Conservation (phyloP, 23 tunicate species). For the Phallusia fumigata region DNA sequence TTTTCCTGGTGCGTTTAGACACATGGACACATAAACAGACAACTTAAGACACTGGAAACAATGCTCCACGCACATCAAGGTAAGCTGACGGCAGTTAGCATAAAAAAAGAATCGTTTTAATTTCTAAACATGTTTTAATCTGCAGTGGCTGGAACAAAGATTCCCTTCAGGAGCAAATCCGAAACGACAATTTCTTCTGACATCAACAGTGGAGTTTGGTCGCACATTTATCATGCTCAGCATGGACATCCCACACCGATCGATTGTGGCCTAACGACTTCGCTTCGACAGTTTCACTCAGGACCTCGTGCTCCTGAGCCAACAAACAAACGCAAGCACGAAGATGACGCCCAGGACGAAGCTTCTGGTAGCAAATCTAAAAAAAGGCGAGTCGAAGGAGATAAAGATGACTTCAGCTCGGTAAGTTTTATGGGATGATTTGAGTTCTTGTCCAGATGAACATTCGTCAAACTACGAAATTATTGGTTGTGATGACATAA, state of each 20-base stretch:
- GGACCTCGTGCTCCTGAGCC: neutral
- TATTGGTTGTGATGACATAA: no score
- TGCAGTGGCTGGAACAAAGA: no score
- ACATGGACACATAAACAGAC: neutral
- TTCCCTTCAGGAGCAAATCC: neutral
- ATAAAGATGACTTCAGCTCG: neutral
- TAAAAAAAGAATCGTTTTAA: neutral
- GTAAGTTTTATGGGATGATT: no score
- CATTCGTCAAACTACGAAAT: no score
- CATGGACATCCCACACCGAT: neutral
- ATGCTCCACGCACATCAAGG: neutral
- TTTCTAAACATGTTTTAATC: neutral
- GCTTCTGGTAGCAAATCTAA: neutral
- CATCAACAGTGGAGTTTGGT: neutral
- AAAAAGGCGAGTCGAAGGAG: neutral
- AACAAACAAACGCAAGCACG: neutral
- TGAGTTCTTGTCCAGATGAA: no score
- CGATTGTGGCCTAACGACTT: neutral
- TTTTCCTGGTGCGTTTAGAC: no score
- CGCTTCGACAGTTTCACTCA: neutral
- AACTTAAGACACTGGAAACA: neutral
- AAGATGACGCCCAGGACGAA: neutral
- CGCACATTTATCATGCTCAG: neutral
- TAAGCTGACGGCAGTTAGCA: neutral
- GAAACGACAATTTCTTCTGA: neutral